Percentiles rank a stretch among this genome's conserved stretches.
Conservation (phyloP, 2,113 vertebrate genomes). For the Clupea harengus region DNA sequence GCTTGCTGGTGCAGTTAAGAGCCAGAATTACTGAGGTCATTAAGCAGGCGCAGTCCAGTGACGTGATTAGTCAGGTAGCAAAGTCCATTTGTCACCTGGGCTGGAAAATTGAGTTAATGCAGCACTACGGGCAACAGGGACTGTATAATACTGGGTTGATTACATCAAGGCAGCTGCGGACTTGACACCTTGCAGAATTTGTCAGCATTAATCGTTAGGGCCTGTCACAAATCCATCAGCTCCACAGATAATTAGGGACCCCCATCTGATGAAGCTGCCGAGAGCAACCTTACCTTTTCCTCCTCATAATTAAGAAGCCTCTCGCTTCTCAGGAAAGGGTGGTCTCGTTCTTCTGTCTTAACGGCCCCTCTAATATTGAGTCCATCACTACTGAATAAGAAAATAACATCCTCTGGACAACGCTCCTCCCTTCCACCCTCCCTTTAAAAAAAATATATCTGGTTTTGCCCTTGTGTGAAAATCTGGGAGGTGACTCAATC, state of each 20-base stretch:
- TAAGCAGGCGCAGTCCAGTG: conserved; percentile 93
- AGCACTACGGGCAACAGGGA: conserved; percentile 86
- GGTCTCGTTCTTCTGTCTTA: conserved; percentile 6
- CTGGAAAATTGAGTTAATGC: conserved; percentile 97
- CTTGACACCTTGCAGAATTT: conserved; percentile 99
- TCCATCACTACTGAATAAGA: neutral
- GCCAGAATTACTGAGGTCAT: conserved; percentile 86
- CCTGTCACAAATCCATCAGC: conserved; percentile 99
- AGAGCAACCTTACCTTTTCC: conserved; percentile 88
- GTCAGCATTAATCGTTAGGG: conserved; percentile 98
- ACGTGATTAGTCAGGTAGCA: conserved; percentile 99
- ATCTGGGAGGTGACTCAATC: neutral
- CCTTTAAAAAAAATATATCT: neutral
- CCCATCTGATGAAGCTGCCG: conserved; percentile 93
- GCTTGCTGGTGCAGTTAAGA: conserved; percentile 46
- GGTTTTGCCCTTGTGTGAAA: neutral
- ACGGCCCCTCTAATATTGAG: conserved; percentile 4
- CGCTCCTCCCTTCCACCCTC: neutral
- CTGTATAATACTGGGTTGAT: conserved; percentile 99
- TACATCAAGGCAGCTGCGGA: conserved; percentile 97
- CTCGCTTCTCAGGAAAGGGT: conserved; percentile 59
- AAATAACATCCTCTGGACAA: conserved; percentile 4
- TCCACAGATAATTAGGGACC: conserved; percentile 98
- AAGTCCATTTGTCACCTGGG: conserved; percentile 99
- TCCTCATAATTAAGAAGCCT: conserved; percentile 93